phyloP scores from a whole-genome alignment of 23 tunicate species.

The Pegea sp. region DNA sequence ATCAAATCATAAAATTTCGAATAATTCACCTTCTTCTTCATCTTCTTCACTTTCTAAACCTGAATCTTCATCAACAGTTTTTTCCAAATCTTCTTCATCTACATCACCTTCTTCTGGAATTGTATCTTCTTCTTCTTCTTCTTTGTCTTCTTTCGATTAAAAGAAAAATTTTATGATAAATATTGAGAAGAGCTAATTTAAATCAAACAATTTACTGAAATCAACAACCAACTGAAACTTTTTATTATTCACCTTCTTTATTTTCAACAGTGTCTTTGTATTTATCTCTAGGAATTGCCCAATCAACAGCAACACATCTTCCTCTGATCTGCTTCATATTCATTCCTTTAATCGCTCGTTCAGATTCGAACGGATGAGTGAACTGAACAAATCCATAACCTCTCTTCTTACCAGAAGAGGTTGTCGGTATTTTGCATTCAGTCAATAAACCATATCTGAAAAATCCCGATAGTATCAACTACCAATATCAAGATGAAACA shows the following conservation, averaged over 20 bases:
- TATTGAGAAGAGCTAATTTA: neutral
- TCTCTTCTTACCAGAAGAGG: slow-evolving; percentile 38
- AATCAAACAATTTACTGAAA: neutral
- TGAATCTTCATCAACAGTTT: slow-evolving; percentile 1
- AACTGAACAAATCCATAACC: slow-evolving; percentile 88
- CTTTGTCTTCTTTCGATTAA: no score
- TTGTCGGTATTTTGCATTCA: slow-evolving; percentile 52
- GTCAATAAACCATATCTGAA: slow-evolving; percentile 66
- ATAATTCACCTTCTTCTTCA: neutral
- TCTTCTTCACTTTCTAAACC: slow-evolving; percentile 8
- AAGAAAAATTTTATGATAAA: no score
- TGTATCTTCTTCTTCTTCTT: neutral
- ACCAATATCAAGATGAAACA: neutral
- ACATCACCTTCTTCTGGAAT: slow-evolving; percentile 2
- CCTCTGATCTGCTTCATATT: slow-evolving; percentile 62
- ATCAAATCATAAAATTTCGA: no score
- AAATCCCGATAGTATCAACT: neutral
- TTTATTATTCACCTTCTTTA: slow-evolving; percentile 3
- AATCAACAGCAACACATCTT: slow-evolving; percentile 79
- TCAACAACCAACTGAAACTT: slow-evolving; percentile 7
- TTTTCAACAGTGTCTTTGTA: slow-evolving; percentile 17
- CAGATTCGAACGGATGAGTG: slow-evolving; percentile 69
- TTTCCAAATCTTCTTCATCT: slow-evolving; percentile 7
- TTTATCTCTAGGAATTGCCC: slow-evolving; percentile 60
- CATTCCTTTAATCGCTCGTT: slow-evolving; percentile 51